phyloP scores from a whole-genome alignment of 2,113 vertebrate species.

The Galemys pyrenaicus region DNA sequence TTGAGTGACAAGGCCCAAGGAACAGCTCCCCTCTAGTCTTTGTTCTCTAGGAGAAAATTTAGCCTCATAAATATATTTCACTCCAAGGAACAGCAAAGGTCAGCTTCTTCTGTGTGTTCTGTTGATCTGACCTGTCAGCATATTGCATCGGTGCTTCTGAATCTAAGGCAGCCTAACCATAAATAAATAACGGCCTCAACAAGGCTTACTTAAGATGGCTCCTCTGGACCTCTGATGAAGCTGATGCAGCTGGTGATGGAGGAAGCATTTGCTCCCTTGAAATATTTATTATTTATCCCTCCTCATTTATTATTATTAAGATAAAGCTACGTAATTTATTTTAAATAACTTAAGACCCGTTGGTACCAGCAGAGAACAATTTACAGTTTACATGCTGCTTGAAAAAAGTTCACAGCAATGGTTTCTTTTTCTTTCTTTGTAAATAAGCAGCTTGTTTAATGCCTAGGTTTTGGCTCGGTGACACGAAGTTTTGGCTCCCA shows the following conservation, averaged over 20 bases:
- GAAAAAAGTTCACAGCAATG: not conserved
- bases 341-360: slow-evolving; percentile 37
- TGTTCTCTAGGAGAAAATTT: slow-evolving; percentile 25
- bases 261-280: not conserved
- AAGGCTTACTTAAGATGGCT: not conserved
- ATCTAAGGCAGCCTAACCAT: not conserved
- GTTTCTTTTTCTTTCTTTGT: not conserved
- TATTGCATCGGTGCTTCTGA: slow-evolving; percentile 26
- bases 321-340: slow-evolving; percentile 32
- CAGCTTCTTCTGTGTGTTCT: slow-evolving; percentile 15
- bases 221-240: not conserved
- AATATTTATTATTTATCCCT: too few species aligned
- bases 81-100: slow-evolving; percentile 40
- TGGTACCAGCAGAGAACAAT: not conserved
- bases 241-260: not conserved
- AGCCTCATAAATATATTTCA: slow-evolving; percentile 55
- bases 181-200: slow-evolving; percentile 45
- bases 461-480: not conserved
- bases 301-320: slow-evolving; percentile 39
- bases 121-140: not conserved
- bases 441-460: not conserved
- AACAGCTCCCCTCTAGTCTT: not conserved
- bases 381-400: not conserved
- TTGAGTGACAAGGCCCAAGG: not conserved
- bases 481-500: not conserved